phyloP scores from a whole-genome alignment of 2,888 invertebrate genomes.

The Cybosia mesomella region DNA sequence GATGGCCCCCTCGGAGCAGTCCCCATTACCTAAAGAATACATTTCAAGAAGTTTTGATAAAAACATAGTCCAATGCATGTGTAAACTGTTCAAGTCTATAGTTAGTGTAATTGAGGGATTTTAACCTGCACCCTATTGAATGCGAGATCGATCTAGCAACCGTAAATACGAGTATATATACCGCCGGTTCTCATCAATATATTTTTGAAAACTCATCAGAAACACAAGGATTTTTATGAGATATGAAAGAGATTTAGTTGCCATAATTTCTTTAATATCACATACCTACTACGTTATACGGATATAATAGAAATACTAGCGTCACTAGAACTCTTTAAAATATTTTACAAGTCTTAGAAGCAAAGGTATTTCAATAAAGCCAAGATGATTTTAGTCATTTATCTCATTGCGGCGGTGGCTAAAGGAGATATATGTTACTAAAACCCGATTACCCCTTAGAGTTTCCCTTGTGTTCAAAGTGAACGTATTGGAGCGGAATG shows the following conservation, averaged over 20 bases:
- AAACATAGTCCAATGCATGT: background rate
- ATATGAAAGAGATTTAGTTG: background rate
- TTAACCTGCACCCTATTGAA: no score
- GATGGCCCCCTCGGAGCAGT: no score
- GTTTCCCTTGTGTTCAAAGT: slow-evolving; percentile 82
- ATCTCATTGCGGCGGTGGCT: slow-evolving; percentile 65
- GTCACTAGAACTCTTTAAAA: slow-evolving; percentile 34
- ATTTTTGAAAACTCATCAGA: background rate
- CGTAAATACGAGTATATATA: no score
- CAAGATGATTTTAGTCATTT: slow-evolving; percentile 66
- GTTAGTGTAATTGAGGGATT: no score
- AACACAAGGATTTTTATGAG: background rate
- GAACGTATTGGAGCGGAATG: slow-evolving; percentile 82
- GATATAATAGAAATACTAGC: background rate
- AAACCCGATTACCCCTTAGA: slow-evolving; percentile 76
- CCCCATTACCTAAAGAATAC: no score
- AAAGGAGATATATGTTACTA: slow-evolving; percentile 67
- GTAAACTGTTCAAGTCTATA: no score
- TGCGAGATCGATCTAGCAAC: no score
- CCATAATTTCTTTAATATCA: background rate
- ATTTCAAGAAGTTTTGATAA: no score
- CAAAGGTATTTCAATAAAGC: slow-evolving; percentile 59
- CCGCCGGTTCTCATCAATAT: no score
- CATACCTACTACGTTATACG: background rate
- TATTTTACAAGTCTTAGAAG: slow-evolving; percentile 36